Percentiles rank a stretch among this genome's conserved stretches.
phyloP scores from a whole-genome alignment of 2,113 vertebrate genomes.

The Hemiprocne comata region DNA sequence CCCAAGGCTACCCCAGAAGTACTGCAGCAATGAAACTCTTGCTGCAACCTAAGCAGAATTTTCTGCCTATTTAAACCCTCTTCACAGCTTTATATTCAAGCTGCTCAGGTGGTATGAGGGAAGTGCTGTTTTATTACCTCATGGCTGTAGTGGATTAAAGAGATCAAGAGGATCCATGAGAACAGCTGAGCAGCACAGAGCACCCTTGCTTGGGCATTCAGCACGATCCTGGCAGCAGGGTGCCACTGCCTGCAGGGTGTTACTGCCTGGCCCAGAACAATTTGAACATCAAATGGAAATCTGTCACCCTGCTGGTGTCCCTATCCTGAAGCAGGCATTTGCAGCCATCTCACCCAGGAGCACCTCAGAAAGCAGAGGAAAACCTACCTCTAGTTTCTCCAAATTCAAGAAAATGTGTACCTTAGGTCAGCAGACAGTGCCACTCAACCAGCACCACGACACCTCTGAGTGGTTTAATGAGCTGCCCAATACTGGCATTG shows the following conservation, averaged over 20 bases:
- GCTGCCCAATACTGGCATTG: neutral
- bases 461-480: neutral
- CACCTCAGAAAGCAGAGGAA: neutral
- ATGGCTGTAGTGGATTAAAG: neutral
- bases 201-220: neutral
- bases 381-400: neutral
- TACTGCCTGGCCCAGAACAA: neutral
- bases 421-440: neutral
- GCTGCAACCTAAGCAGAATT: neutral
- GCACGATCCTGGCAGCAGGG: accelerated
- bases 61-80: neutral
- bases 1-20: neutral
- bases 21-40: neutral
- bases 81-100: neutral
- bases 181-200: neutral
- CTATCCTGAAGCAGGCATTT: neutral
- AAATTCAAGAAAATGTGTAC: neutral
- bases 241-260: neutral
- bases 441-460: neutral
- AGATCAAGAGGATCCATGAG: neutral
- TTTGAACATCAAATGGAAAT: neutral
- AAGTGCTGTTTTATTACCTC: neutral
- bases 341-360: neutral
- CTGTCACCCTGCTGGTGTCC: neutral
- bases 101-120: neutral